phyloP scores from a whole-genome alignment of 2,113 vertebrate genomes.

The Ceyx melanurus region DNA sequence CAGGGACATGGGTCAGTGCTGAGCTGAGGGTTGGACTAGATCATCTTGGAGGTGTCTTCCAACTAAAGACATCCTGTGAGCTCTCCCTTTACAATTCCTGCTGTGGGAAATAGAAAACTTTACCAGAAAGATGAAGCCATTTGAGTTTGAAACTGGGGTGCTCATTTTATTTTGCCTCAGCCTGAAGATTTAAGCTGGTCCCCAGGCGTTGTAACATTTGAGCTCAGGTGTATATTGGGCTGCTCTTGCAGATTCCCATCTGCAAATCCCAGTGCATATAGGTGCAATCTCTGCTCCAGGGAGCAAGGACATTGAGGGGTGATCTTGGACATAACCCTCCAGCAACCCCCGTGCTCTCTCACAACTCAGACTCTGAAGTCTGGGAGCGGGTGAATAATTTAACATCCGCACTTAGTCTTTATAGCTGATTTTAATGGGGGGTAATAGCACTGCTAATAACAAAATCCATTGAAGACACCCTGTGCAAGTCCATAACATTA shows the following conservation, averaged over 20 bases:
- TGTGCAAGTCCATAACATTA: conserved; percentile 78
- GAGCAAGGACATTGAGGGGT: neutral
- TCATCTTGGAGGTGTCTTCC: too few species aligned
- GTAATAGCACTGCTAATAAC: conserved; percentile 75
- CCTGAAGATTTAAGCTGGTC: neutral
- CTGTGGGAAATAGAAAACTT: neutral
- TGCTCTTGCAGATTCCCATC: neutral
- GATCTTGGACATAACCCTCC: neutral
- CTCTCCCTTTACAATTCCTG: neutral
- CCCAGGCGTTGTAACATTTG: neutral
- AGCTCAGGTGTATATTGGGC: neutral
- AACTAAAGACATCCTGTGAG: neutral
- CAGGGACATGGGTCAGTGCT: too few species aligned
- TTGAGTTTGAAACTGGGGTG: neutral
- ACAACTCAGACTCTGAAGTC: conserved; percentile 52
- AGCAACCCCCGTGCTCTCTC: neutral
- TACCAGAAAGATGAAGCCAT: neutral
- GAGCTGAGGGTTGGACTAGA: too few species aligned
- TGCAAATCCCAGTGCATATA: neutral
- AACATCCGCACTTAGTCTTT: conserved; percentile 52
- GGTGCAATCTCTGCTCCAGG: neutral
- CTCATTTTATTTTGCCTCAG: neutral
- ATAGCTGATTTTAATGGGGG: conserved; percentile 72
- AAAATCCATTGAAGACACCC: conserved; percentile 69
- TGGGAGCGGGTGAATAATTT: conserved; percentile 74